phyloP scores from a whole-genome alignment of 2,888 invertebrate genomes.

The Hemistola chrysoprasaria region DNA sequence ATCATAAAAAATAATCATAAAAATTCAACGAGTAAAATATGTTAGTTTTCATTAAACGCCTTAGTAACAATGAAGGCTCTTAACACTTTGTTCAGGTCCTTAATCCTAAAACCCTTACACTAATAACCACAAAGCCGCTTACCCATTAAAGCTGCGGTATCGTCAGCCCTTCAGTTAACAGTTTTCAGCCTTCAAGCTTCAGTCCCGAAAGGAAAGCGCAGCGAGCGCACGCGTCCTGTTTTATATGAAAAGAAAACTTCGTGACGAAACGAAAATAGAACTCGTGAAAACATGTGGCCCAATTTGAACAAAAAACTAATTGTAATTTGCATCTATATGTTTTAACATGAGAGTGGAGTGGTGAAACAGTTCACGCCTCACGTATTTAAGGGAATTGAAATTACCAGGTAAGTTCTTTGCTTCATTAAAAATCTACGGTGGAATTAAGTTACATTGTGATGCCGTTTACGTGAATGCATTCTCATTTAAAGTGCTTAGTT shows the following conservation, averaged over 20 bases:
- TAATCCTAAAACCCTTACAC: conserved; percentile 40
- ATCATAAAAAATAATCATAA: too few relatives aligned
- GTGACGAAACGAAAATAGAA: conserved; percentile 14
- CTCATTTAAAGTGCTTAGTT: too few relatives aligned
- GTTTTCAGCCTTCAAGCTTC: conserved; percentile 25
- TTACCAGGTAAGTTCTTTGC: conserved; percentile 22
- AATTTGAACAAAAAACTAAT: conserved; percentile 3
- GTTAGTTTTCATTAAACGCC: conserved; percentile 2
- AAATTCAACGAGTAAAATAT: too few relatives aligned
- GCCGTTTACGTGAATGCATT: background rate
- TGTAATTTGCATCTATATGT: conserved; percentile 9
- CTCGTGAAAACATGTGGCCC: conserved; percentile 10
- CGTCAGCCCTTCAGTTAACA: conserved; percentile 33
- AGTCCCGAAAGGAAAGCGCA: conserved; percentile 35
- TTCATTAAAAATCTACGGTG: background rate
- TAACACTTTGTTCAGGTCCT: conserved; percentile 31
- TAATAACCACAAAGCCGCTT: conserved; percentile 60
- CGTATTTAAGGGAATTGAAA: conserved; percentile 24
- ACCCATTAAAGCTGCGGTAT: conserved; percentile 34
- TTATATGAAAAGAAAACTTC: conserved; percentile 20
- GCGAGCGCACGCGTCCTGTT: conserved; percentile 34
- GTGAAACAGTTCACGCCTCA: conserved; percentile 11
- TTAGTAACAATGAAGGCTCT: conserved; percentile 2
- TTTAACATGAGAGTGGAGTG: conserved; percentile 18
- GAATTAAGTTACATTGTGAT: conserved; percentile 1